A percentile compares a stretch with the other conserved stretches of the same genome.
phyloP scores from a whole-genome alignment of 2,797 vertebrate genomes.

The Salarias fasciatus region DNA sequence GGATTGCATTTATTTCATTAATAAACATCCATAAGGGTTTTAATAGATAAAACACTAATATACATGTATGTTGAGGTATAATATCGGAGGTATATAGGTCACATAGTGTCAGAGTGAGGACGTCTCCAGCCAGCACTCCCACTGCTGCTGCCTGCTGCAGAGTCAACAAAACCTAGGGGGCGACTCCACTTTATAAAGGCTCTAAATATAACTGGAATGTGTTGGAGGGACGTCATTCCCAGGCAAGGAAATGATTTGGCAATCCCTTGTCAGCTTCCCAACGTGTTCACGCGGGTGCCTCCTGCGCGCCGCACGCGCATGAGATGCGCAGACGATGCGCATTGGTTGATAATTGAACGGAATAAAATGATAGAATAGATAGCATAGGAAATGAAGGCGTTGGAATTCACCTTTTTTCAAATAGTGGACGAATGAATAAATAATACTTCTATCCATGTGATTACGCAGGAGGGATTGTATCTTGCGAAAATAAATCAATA shows the following conservation, averaged over 20 bases:
- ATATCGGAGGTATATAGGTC: slow-evolving; percentile 12
- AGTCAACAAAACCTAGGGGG: slow-evolving; percentile 78
- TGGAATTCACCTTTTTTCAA: no score
- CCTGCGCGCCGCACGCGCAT: slow-evolving; percentile 63
- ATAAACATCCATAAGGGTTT: no score
- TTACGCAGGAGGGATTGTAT: no score
- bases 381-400: no score
- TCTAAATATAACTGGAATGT: slow-evolving; percentile 88
- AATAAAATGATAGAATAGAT: no score
- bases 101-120: slow-evolving; percentile 45
- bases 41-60: not conserved
- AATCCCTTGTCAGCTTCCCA: slow-evolving; percentile 67
- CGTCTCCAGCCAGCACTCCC: slow-evolving; percentile 8
- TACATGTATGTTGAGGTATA: slow-evolving; percentile 3
- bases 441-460: no score
- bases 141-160: slow-evolving; percentile 44
- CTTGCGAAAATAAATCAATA: no score
- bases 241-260: slow-evolving; percentile 77
- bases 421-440: no score
- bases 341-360: no score
- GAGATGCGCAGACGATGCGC: no score
- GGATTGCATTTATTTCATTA: no score
- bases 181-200: slow-evolving; percentile 84
- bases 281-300: slow-evolving; percentile 41
- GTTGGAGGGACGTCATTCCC: slow-evolving; percentile 77